Percentiles rank a stretch among this genome's conserved stretches.
Evolutionary conservation across 2,113 vertebrate species (phyloP).

Genomic region (Crotalus viridis): DNA sequence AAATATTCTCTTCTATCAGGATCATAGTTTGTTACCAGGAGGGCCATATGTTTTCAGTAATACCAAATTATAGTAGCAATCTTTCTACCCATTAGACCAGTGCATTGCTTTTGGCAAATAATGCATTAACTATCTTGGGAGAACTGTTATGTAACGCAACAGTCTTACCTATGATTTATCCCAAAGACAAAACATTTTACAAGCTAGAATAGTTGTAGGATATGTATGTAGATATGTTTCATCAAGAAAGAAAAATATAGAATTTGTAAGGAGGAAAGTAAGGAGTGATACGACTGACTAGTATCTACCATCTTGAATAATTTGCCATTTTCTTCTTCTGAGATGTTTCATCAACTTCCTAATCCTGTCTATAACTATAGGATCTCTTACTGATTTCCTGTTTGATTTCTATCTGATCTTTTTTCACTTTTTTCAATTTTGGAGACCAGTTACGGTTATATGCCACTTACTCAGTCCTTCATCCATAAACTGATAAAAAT

Average conservation of each 20-base stretch:
- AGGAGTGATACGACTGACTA: not conserved
- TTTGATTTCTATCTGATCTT: not conserved
- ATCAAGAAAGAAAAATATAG: not conserved
- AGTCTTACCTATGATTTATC: not conserved
- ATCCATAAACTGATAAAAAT: not conserved
- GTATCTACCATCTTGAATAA: not conserved
- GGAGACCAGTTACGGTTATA: not conserved
- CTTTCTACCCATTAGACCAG: not conserved
- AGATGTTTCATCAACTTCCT: not conserved
- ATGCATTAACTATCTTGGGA: not conserved
- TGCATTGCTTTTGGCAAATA: not conserved
- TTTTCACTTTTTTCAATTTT: not conserved
- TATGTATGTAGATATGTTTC: not conserved
- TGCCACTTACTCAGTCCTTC: not conserved
- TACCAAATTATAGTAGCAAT: not conserved
- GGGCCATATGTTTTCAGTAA: not conserved
- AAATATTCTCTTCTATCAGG: not conserved
- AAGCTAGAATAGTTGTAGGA: not conserved
- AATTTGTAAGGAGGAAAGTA: not conserved
- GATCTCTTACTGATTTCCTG: not conserved
- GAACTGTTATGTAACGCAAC: not conserved
- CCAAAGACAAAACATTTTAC: not conserved
- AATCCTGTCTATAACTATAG: not conserved
- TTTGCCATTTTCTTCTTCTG: not conserved
- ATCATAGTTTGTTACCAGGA: not conserved